Evolutionary conservation across 2,113 vertebrate species (phyloP).

Genomic region (Pelecanoides urinatrix): DNA sequence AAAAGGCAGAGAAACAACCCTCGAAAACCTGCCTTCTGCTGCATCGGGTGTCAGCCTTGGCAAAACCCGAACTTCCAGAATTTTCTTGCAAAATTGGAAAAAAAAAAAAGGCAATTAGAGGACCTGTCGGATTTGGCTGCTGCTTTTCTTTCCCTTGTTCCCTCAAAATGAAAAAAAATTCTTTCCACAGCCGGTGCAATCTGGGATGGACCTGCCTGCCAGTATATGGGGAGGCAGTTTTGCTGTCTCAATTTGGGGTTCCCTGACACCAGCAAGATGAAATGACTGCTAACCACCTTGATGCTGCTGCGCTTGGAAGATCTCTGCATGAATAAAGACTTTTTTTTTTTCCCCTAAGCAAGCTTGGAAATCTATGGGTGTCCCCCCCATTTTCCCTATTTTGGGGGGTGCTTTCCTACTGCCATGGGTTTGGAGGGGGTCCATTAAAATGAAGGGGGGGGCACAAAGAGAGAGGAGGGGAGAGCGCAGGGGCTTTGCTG

Average conservation of each 20-base stretch:
- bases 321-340: not conserved
- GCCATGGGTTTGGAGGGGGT: not conserved
- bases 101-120: not conserved
- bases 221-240: not conserved
- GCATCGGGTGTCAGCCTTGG: conserved; percentile 12
- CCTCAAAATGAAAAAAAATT: not conserved
- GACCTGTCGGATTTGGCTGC: not conserved
- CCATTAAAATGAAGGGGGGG: too few relatives aligned
- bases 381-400: not conserved
- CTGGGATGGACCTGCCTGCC: not conserved
- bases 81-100: not conserved
- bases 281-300: not conserved
- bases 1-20: conserved; percentile 37
- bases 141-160: not conserved
- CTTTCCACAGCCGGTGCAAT: not conserved
- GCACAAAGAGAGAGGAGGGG: too few relatives aligned
- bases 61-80: conserved; percentile 27
- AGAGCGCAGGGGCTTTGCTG: not conserved
- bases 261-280: not conserved
- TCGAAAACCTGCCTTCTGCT: conserved; percentile 49
- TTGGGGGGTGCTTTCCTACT: not conserved
- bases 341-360: not conserved
- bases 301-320: not conserved
- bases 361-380: not conserved
- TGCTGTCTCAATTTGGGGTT: not conserved